Evolutionary conservation across 1,140 invertebrate species (phyloP), one percentile per base, ranked within the genome.

Genomic region (Philopotamus ludificatus): DNA sequence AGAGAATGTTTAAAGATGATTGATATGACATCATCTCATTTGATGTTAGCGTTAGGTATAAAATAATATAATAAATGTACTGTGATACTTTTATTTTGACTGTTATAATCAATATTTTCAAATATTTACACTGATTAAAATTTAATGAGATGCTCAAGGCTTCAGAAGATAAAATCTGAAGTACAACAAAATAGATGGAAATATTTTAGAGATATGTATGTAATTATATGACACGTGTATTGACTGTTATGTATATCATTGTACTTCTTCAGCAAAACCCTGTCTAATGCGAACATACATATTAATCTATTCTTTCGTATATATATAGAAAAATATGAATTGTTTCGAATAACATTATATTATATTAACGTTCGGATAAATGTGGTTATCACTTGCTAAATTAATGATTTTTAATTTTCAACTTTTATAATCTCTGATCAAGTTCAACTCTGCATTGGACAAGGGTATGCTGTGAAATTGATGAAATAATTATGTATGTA

Each of bases 11-110:
- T 39, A 54, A 69, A 66, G 63, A 63, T 69, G 67, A 65, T 65
- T 69, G 3, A 22, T 69, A 66, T 69, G 67, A 54, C 67, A 69
- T 69, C 67, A 66, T 66, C 63, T 15, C 53, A 63, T 41, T 53
- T 61, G 26, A 21, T 49, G 25, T 63, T 26, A 21, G 16, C 3
- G 15, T 20, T 69, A 53, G 41, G 44, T 39, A 63, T 53, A 69
- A 55, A 41, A 65, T 66, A 55, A 66, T 50, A 66, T 69, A 69
- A 66, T 69, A 69, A 69, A 69, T 69, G 67, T 69, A 69, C 67
- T 69, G 67, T 69, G 67, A 69, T 69, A 69, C 58, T 63, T 66
- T 66, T 68, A 65, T 57, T 68, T 57, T 68, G 66, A 68, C 66
- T 68, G 61, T 64, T 68, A 28, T 47, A 57, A 63, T 57, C 63